Conservation (phyloP, 2,797 vertebrate species). For the Ctenosaura bakeri region DNA sequence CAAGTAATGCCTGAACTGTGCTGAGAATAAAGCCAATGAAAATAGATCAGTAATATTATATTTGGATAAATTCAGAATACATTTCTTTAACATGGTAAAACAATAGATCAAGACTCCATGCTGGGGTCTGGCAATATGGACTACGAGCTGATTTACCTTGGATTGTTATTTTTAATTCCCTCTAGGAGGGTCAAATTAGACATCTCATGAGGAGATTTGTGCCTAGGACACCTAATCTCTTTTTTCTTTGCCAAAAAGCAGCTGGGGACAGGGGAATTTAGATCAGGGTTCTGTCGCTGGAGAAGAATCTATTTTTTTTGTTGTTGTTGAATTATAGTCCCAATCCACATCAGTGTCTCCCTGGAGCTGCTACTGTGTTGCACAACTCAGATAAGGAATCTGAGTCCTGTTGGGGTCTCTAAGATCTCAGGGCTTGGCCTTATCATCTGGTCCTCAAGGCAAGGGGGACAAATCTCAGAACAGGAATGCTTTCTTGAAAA, state of each 20-base stretch:
- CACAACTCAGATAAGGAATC: not conserved
- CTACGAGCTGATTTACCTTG: not conserved
- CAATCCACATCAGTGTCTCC: not conserved
- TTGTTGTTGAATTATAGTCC: not conserved
- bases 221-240: not conserved
- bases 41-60: not conserved
- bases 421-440: not conserved
- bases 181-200: not conserved
- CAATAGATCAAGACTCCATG: not conserved
- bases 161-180: not conserved
- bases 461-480: too few species aligned
- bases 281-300: not conserved
- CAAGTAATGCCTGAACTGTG: not conserved
- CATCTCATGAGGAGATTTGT: not conserved
- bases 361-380: not conserved
- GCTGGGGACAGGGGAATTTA: not conserved
- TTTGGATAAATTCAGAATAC: not conserved
- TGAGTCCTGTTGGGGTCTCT: too few species aligned
- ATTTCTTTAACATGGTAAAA: constrained; percentile 3
- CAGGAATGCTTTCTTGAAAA: too few species aligned
- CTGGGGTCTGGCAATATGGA: not conserved
- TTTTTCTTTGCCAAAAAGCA: constrained; percentile 7
- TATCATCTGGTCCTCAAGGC: not conserved
- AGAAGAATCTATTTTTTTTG: not conserved
- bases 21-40: constrained; percentile 10